Evolutionary conservation across 2,797 vertebrate genomes (phyloP).

Genomic region (Salmo trutta): DNA sequence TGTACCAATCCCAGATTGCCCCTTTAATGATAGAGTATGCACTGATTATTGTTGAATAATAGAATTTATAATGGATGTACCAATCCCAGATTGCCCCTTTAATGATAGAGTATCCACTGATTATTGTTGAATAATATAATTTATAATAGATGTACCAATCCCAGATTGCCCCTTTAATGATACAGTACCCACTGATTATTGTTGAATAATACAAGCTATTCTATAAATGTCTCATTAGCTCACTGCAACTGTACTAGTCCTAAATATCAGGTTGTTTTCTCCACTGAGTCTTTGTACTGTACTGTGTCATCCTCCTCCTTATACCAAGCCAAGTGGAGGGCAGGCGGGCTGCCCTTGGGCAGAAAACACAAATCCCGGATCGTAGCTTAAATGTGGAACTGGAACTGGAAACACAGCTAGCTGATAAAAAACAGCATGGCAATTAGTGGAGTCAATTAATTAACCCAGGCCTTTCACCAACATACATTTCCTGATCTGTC

Average conservation of each 20-base stretch:
- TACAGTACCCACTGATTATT: not conserved
- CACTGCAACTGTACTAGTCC: not conserved
- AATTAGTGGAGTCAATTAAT: constrained; percentile 47
- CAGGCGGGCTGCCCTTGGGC: constrained; percentile 20
- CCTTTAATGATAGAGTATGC: too few relatives aligned
- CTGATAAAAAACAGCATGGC: constrained; percentile 48
- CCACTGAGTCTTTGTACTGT: not conserved
- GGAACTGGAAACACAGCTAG: constrained; percentile 62
- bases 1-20: too few relatives aligned
- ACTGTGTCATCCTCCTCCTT: not conserved
- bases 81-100: not conserved
- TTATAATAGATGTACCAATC: too few relatives aligned
- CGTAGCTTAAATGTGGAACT: constrained; percentile 45
- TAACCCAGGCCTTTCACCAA: constrained; percentile 50
- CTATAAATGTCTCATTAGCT: not conserved
- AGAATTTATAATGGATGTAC: not conserved
- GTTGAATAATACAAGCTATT: not conserved
- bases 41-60: not conserved
- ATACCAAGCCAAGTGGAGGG: constrained; percentile 5
- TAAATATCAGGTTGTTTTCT: not conserved
- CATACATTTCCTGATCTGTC: constrained; percentile 49
- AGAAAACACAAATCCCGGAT: constrained; percentile 50
- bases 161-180: too few relatives aligned
- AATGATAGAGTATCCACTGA: too few relatives aligned
- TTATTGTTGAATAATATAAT: too few relatives aligned